Evolutionary conservation across 2,797 vertebrate species (phyloP).

Genomic region (Ispidina lecontei): DNA sequence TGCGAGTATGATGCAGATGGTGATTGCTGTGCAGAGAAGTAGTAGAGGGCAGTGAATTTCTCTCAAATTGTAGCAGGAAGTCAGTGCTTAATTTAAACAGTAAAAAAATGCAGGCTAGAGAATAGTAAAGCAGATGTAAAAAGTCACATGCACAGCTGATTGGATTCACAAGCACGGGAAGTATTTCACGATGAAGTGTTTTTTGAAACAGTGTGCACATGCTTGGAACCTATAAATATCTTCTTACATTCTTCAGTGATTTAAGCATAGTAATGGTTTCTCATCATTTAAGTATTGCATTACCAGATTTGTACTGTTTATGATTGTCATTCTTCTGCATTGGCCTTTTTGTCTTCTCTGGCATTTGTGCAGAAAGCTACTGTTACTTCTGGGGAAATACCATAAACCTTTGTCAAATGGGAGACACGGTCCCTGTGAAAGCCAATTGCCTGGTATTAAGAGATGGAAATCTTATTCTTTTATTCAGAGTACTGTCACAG

Average conservation of each 20-base stretch:
- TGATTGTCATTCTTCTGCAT: neutral
- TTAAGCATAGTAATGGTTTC: slow-evolving; percentile 19
- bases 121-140: neutral
- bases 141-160: neutral
- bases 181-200: slow-evolving; percentile 3
- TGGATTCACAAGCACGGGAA: neutral
- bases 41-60: neutral
- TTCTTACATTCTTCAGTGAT: slow-evolving; percentile 27
- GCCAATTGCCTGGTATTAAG: neutral
- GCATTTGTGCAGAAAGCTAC: neutral
- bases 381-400: neutral
- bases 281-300: neutral
- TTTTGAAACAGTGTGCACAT: neutral
- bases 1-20: neutral
- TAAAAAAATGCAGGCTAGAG: fast-evolving
- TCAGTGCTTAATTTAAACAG: neutral
- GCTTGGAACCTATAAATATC: slow-evolving; percentile 12
- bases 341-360: neutral
- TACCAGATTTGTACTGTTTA: neutral
- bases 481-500: slow-evolving; percentile 25
- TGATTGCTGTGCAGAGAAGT: neutral
- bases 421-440: neutral
- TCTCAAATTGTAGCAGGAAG: neutral
- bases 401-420: neutral
- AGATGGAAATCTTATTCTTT: slow-evolving; percentile 36